These are phyloP conservation scores for Eutolmus rufibarbis DNA, from an alignment of 2,888 invertebrate genomes.

Conservation along the genomic window DNA sequence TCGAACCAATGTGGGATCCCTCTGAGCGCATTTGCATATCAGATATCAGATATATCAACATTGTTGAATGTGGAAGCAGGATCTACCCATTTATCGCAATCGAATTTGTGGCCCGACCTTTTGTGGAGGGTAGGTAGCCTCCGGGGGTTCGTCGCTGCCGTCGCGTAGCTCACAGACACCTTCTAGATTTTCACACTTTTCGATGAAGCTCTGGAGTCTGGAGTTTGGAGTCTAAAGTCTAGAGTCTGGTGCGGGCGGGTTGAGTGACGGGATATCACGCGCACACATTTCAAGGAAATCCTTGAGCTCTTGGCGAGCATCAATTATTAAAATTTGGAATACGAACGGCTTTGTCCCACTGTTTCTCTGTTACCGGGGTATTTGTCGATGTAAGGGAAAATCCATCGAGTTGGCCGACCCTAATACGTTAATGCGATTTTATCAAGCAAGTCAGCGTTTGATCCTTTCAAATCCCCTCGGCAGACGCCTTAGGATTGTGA, in stretches of 20 bases:
- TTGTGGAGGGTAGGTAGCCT: not conserved
- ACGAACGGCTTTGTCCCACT: not conserved
- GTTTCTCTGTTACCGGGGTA: not conserved
- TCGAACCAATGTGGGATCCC: not conserved
- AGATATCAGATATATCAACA: not conserved
- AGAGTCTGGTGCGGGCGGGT: not conserved
- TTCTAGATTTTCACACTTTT: slow-evolving; percentile 1
- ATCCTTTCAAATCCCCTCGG: not conserved
- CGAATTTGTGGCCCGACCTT: not conserved
- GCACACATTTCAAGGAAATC: not conserved
- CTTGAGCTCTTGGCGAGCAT: not conserved
- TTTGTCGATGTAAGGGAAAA: not conserved
- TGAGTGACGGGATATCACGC: not conserved
- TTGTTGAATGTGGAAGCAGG: not conserved
- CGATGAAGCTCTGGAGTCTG: not conserved
- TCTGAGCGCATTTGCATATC: not conserved
- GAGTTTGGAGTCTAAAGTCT: too few relatives aligned
- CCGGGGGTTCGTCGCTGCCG: not conserved
- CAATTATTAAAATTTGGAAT: slow-evolving; percentile 8
- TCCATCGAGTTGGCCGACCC: not conserved
- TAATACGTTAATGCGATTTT: slow-evolving; percentile 14
- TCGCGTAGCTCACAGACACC: not conserved
- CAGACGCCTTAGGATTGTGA: not conserved
- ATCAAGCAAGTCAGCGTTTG: slow-evolving; percentile 14
- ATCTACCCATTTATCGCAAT: slow-evolving; percentile 2